phyloP scores from a whole-genome alignment of 2,888 invertebrate species.

The Caenorhabditis sp. region DNA sequence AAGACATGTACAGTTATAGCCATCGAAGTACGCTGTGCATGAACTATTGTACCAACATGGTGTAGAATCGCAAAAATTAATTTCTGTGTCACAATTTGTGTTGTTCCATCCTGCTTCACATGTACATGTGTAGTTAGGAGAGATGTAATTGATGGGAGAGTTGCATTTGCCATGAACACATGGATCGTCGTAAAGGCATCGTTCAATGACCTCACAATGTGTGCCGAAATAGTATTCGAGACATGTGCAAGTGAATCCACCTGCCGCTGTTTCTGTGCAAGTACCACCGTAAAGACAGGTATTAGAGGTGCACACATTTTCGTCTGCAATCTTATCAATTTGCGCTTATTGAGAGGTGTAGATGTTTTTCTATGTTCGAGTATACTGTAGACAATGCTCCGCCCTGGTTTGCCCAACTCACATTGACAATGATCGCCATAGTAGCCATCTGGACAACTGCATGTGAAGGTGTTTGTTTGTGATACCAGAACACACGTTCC shows the following conservation, averaged over 20 bases:
- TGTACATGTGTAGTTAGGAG: constrained; percentile 23
- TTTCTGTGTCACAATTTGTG: constrained; percentile 39
- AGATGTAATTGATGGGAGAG: constrained; percentile 15
- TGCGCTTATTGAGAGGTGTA: too few relatives aligned
- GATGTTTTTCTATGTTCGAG: too few relatives aligned
- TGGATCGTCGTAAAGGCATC: constrained; percentile 39
- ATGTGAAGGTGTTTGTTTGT: constrained; percentile 15
- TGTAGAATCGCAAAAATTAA: constrained; percentile 29
- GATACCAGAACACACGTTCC: constrained; percentile 19
- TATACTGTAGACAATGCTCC: too few relatives aligned
- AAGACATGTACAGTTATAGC: constrained; percentile 39
- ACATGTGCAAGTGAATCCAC: constrained; percentile 32
- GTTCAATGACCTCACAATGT: constrained; percentile 30
- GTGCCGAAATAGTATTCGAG: constrained; percentile 26
- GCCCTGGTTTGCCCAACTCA: neutral
- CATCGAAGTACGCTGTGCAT: constrained; percentile 31
- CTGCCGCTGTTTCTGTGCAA: constrained; percentile 27
- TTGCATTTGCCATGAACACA: constrained; percentile 41
- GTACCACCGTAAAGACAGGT: constrained; percentile 36
- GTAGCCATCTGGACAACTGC: constrained; percentile 11
- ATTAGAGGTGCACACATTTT: constrained; percentile 7
- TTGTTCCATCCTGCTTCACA: constrained; percentile 45
- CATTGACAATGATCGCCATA: constrained; percentile 10
- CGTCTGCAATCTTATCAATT: constrained; percentile 6
- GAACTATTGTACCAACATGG: constrained; percentile 40